These are phyloP conservation scores for Bilobella aurantiaca DNA, from an alignment of 1,140 invertebrate genomes.

Conservation along the genomic window DNA sequence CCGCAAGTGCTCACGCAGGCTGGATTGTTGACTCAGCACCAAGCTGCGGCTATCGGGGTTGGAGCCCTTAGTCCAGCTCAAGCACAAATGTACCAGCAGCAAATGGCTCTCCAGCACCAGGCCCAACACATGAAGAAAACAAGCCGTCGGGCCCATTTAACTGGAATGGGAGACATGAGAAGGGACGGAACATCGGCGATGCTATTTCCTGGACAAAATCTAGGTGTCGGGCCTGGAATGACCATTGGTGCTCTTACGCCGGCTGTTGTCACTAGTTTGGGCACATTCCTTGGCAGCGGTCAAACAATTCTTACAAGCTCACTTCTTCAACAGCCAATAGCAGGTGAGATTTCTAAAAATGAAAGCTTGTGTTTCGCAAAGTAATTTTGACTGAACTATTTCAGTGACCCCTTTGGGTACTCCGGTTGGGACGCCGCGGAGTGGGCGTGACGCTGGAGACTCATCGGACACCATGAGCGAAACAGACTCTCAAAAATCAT, in stretches of 20 bases:
- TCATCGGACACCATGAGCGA: constrained; percentile 48
- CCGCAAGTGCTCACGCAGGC: constrained; percentile 23
- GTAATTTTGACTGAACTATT: no score
- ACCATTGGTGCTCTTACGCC: constrained; percentile 32
- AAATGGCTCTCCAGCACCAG: constrained; percentile 44
- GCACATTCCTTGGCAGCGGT: constrained; percentile 30
- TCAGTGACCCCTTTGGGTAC: constrained; percentile 38
- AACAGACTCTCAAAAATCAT: constrained; percentile 46
- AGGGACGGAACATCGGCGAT: constrained; percentile 17
- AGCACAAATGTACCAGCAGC: constrained; percentile 43
- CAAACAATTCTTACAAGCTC: constrained; percentile 26
- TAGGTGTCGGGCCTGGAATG: constrained; percentile 22
- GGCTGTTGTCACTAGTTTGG: constrained; percentile 32
- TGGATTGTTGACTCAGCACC: constrained; percentile 27
- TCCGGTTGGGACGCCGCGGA: constrained; percentile 41
- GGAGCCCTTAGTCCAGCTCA: constrained; percentile 39
- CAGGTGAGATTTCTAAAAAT: no score
- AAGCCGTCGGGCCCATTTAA: constrained; percentile 36
- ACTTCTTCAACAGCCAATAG: constrained; percentile 27
- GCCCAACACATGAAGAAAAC: constrained; percentile 43
- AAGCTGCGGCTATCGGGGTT: constrained; percentile 21
- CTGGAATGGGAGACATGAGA: constrained; percentile 9
- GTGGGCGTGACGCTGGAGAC: constrained; percentile 39
- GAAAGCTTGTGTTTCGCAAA: no score
- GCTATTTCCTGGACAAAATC: constrained; percentile 29